Conservation (phyloP, 2,888 invertebrate genomes). For the Branchipolynoe longqiensis region DNA sequence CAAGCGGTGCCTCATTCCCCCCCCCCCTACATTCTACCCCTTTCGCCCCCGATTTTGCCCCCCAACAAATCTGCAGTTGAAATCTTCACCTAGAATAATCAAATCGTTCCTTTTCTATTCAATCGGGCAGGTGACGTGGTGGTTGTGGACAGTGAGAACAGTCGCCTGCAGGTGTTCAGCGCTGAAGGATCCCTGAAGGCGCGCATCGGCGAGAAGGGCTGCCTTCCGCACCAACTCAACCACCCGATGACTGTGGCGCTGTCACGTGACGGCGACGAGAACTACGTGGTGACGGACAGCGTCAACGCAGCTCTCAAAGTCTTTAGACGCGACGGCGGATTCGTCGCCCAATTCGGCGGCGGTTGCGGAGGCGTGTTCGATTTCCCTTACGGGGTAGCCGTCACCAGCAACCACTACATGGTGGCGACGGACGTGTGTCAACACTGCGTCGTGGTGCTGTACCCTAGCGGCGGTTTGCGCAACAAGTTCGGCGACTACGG, state of each 20-base stretch:
- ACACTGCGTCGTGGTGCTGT: constrained; percentile 75
- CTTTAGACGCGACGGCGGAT: constrained; percentile 73
- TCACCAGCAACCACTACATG: constrained; percentile 72
- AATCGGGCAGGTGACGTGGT: constrained; percentile 79
- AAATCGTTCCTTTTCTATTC: no score
- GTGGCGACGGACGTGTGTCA: constrained; percentile 77
- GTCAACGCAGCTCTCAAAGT: constrained; percentile 78
- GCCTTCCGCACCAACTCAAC: constrained; percentile 72
- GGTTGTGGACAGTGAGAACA: constrained; percentile 78
- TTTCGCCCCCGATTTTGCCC: no score
- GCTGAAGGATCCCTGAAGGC: constrained; percentile 75
- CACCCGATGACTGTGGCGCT: constrained; percentile 77
- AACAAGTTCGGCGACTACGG: constrained; percentile 78
- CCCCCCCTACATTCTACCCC: no score
- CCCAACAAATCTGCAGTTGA: no score
- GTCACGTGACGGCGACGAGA: constrained; percentile 73
- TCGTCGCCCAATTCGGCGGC: constrained; percentile 70
- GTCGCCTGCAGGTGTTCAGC: constrained; percentile 77
- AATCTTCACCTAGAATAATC: no score
- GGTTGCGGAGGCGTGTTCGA: constrained; percentile 72
- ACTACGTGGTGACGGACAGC: constrained; percentile 77
- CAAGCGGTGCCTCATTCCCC: no score
- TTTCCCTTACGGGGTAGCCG: constrained; percentile 76
- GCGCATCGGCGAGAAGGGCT: constrained; percentile 76
- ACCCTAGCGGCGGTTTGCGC: constrained; percentile 70